phyloP scores from a whole-genome alignment of 1,140 invertebrate species.

The Adoxophyes honmai region DNA sequence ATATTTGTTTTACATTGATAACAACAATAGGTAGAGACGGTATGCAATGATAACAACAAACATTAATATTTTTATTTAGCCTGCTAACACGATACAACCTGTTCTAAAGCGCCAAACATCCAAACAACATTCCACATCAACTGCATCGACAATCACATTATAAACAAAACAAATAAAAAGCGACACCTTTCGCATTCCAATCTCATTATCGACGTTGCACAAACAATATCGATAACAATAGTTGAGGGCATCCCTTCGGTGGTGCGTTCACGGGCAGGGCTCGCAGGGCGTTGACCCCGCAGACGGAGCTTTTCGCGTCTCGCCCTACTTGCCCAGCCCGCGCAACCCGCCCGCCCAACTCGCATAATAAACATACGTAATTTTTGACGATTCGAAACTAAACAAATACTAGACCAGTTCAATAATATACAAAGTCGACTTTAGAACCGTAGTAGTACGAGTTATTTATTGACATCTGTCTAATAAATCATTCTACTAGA shows the following conservation, averaged over 20 bases:
- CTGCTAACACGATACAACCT: background rate
- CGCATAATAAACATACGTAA: constrained; percentile 38
- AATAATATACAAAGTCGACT: too few species aligned
- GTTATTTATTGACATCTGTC: too few species aligned
- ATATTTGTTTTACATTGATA: too few species aligned
- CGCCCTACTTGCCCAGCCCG: constrained; percentile 67
- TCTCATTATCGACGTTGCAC: constrained; percentile 19
- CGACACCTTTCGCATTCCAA: background rate
- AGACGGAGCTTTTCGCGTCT: constrained; percentile 65
- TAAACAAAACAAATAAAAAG: constrained; percentile 12
- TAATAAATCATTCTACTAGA: too few species aligned
- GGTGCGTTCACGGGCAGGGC: constrained; percentile 65
- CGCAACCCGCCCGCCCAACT: constrained; percentile 62
- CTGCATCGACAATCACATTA: background rate
- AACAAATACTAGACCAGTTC: too few species aligned
- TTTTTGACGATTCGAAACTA: constrained; percentile 7
- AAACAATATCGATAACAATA: constrained; percentile 51
- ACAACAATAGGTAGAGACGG: too few species aligned
- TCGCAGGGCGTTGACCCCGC: constrained; percentile 59
- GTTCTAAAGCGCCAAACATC: background rate
- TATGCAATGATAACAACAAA: background rate
- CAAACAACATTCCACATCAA: background rate
- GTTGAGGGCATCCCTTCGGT: constrained; percentile 49
- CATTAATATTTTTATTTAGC: constrained; percentile 3
- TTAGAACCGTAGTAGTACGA: too few species aligned